phyloP scores from a whole-genome alignment of 2,888 invertebrate species.

The Quadroppia sp. region DNA sequence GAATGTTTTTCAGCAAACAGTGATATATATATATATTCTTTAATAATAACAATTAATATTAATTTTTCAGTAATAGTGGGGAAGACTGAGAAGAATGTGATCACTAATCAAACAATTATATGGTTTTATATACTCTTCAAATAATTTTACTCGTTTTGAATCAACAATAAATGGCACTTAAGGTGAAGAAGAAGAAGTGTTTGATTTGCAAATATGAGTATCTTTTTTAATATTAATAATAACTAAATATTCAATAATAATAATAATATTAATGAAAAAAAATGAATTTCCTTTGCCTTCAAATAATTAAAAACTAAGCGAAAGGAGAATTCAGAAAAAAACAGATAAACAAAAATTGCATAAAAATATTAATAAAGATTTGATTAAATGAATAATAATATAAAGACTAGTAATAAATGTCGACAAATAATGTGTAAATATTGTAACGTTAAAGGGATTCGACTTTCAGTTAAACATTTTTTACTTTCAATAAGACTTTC shows the following conservation, averaged over 20 bases:
- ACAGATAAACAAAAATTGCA: slow-evolving; percentile 26
- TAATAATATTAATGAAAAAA: slow-evolving; percentile 23
- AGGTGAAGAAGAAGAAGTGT: slow-evolving; percentile 8
- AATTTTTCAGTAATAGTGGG: slow-evolving; percentile 16
- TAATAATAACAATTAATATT: slow-evolving; percentile 4
- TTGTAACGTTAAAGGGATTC: slow-evolving; percentile 13
- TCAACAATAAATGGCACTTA: slow-evolving; percentile 32
- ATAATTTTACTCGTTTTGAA: slow-evolving; percentile 21
- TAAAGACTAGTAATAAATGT: slow-evolving; percentile 14
- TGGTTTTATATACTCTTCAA: not conserved
- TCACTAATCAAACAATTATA: slow-evolving; percentile 17
- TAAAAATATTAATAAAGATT: slow-evolving; percentile 34
- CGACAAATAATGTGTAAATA: slow-evolving; percentile 14
- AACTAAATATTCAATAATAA: slow-evolving; percentile 19
- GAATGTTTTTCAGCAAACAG: slow-evolving; percentile 25
- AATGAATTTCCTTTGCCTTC: not conserved
- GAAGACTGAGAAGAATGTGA: slow-evolving; percentile 27
- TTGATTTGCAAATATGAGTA: slow-evolving; percentile 37
- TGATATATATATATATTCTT: slow-evolving; percentile 12
- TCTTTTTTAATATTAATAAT: slow-evolving; percentile 2
- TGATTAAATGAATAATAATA: not conserved
- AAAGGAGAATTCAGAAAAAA: slow-evolving; percentile 3
- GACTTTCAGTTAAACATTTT: not conserved
- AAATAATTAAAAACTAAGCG: not conserved
- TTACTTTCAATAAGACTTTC: not conserved